Evolutionary conservation across 1,140 invertebrate species (phyloP).

Genomic region (Hylyphantes graminicola): DNA sequence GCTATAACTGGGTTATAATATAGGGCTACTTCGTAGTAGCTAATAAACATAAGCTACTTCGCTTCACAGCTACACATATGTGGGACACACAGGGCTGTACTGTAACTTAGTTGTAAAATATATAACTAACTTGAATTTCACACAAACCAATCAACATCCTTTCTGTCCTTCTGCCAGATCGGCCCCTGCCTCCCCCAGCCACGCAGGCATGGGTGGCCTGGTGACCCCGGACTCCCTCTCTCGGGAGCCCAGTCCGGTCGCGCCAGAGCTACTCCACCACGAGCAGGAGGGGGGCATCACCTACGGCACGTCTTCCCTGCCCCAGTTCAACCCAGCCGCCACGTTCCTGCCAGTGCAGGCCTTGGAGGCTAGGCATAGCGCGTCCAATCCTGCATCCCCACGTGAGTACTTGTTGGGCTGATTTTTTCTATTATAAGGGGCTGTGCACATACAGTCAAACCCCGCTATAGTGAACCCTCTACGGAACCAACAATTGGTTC

Average conservation of each 20-base stretch:
- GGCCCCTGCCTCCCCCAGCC: conserved; percentile 61
- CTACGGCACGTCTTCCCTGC: conserved; percentile 46
- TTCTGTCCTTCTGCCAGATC: conserved; percentile 72
- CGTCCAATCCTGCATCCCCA: conserved; percentile 79
- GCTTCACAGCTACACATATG: no score
- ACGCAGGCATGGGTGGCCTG: conserved; percentile 72
- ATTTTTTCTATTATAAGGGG: no score
- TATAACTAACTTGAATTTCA: no score
- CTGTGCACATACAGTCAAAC: no score
- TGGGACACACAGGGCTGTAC: no score
- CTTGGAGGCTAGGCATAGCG: conserved; percentile 71
- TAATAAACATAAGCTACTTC: no score
- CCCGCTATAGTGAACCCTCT: no score
- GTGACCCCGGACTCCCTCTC: conserved; percentile 90
- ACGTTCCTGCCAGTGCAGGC: conserved; percentile 66
- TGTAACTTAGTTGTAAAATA: no score
- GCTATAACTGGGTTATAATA: no score
- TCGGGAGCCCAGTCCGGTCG: conserved; percentile 73
- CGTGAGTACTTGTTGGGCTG: conserved; percentile 32
- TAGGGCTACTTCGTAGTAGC: no score
- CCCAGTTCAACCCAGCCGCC: conserved; percentile 37
- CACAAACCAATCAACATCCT: no score
- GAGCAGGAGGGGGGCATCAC: conserved; percentile 36
- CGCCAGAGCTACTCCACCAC: conserved; percentile 24
- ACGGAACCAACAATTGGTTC: no score